These are phyloP conservation scores for Scaptomyza caliginosa DNA, from an alignment of 2,888 invertebrate genomes.

Conservation along the genomic window DNA sequence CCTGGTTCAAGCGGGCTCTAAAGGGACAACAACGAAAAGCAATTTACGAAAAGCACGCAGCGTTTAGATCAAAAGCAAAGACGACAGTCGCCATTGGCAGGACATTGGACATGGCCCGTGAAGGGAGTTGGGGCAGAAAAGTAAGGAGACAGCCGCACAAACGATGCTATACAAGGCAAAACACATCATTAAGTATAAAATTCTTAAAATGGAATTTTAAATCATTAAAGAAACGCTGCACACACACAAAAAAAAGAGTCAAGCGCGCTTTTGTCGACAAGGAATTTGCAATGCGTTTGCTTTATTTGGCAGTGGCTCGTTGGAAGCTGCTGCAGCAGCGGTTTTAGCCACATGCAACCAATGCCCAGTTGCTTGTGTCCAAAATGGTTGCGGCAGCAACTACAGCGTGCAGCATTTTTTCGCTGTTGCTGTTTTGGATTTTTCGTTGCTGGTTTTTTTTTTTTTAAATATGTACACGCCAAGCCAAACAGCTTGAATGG, in stretches of 20 bases:
- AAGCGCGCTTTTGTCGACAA: conserved; percentile 40
- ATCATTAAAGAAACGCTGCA: conserved; percentile 74
- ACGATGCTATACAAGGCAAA: conserved; percentile 82
- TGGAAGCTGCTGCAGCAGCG: conserved; percentile 49
- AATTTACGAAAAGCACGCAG: conserved; percentile 79
- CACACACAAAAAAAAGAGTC: conserved; percentile 36
- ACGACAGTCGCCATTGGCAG: conserved; percentile 62
- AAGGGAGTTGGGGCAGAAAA: neutral
- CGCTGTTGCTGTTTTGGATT: neutral
- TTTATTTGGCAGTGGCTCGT: conserved; percentile 74
- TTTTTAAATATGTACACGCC: conserved; percentile 78
- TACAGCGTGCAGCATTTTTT: conserved; percentile 44
- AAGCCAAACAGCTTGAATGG: conserved; percentile 79
- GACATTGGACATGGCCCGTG: conserved; percentile 8
- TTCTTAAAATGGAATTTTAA: conserved; percentile 85
- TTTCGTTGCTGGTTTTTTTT: conserved; percentile 34
- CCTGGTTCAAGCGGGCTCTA: neutral
- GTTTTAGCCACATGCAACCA: conserved; percentile 61
- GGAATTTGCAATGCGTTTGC: conserved; percentile 80
- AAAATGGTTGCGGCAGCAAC: conserved; percentile 66
- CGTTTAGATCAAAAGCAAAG: conserved; percentile 79
- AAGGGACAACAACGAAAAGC: conserved; percentile 73
- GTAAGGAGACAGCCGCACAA: conserved; percentile 15
- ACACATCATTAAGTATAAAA: conserved; percentile 85
- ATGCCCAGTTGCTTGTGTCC: conserved; percentile 62